These are phyloP conservation scores for Saccopteryx bilineata DNA, from an alignment of 2,113 vertebrate species.

Conservation along the genomic window DNA sequence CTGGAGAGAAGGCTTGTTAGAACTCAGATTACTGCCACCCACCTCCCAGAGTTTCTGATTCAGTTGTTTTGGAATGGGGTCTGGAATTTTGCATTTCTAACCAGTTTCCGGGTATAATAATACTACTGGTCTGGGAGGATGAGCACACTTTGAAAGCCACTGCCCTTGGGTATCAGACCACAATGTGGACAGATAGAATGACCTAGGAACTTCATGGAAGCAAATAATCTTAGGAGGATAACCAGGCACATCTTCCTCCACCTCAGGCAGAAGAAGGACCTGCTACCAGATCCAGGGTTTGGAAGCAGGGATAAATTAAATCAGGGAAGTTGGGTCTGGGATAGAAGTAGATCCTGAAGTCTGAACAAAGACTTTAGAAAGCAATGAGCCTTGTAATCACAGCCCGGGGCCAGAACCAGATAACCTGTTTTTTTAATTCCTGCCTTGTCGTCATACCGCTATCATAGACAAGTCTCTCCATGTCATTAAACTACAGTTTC, in stretches of 20 bases:
- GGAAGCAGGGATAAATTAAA: background rate
- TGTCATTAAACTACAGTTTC: conserved; percentile 34
- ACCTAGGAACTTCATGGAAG: background rate
- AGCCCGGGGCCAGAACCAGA: background rate
- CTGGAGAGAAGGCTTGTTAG: background rate
- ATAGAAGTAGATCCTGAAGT: conserved; percentile 12
- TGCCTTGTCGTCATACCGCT: background rate
- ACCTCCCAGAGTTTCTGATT: background rate
- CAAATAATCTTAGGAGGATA: background rate
- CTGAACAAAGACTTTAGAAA: background rate
- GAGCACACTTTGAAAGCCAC: background rate
- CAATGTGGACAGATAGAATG: background rate
- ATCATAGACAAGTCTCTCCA: background rate
- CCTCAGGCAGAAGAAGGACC: background rate
- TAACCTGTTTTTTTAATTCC: background rate
- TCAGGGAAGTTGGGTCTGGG: background rate
- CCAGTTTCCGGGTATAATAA: background rate
- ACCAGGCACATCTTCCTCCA: background rate
- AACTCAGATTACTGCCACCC: background rate
- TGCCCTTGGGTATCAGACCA: background rate
- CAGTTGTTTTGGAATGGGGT: background rate
- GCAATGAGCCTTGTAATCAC: background rate
- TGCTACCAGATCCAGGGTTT: background rate
- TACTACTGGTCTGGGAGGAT: too few relatives aligned
- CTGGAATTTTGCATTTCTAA: conserved; percentile 15